Conservation (phyloP, 2,888 invertebrate genomes). For the Glyphotaelius pellucidus region DNA sequence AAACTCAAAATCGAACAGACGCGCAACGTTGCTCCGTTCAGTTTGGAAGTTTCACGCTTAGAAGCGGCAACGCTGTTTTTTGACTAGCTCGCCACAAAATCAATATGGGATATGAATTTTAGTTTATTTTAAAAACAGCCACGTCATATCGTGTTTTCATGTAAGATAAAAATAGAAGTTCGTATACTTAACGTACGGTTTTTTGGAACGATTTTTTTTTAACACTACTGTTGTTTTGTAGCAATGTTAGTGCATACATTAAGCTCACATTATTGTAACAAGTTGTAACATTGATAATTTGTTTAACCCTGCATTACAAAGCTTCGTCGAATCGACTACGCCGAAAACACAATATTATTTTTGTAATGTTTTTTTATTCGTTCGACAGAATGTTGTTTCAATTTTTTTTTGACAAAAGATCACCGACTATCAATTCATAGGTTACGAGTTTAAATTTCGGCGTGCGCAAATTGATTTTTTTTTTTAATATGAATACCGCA, state of each 20-base stretch:
- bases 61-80: slow-evolving; percentile 63
- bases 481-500: no score
- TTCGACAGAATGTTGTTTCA: no score
- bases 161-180: slow-evolving; percentile 52
- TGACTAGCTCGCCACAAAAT: slow-evolving; percentile 61
- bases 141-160: slow-evolving; percentile 62
- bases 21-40: slow-evolving; percentile 53
- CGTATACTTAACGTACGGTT: background rate
- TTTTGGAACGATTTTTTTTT: slow-evolving; percentile 39
- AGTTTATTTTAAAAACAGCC: slow-evolving; percentile 65
- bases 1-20: slow-evolving; percentile 59
- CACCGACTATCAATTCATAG: no score
- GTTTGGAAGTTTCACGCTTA: slow-evolving; percentile 61
- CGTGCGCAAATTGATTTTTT: no score
- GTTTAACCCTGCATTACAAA: no score
- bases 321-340: no score
- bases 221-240: background rate
- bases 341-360: no score
- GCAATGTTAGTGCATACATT: background rate
- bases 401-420: no score
- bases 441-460: no score
- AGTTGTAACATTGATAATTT: no score
- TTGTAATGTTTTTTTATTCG: no score
- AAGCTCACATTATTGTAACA: no score
- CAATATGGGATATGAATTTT: slow-evolving; percentile 64